Base-by-base conservation (phyloP, 2,113 vertebrate species). In the Saiga tatarica region DNA sequence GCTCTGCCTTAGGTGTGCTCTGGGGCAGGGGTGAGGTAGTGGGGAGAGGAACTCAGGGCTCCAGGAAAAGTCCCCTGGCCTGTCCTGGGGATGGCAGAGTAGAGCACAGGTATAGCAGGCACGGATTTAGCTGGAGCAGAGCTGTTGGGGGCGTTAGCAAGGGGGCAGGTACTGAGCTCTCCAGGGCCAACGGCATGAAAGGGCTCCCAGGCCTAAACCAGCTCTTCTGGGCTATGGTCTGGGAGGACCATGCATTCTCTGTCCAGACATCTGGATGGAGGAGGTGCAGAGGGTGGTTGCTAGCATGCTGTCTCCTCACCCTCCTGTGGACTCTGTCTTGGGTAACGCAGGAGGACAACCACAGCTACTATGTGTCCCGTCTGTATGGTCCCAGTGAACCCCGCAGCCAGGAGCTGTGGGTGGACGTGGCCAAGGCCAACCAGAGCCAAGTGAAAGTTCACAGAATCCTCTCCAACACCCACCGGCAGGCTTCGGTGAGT, bases 401-500 rank as follows among this genome's bases (percentile, higher is more conserved):
- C 4, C 98, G 42, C 6, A 99, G 98, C 59, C 94, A 97, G 83
- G 98, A 99, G 53, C 98, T 99, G n/a, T 99, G 99, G 99, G 98
- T 99, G 1, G 99, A 99, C 36, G 83, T 99, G 98, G 98, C 98
- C 0, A 59, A 94, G 0, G 98, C 98, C 94, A 99, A 99, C 93
- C 97, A 98, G 84, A 99, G 98, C 97, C 99, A 99, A 93, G 99
- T 99, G 94, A 98, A 98, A 97, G 98, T 99, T 89, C 99, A 99
- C 0, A 98, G 99, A 64, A 99, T 99, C 94, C 99, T 99, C 50
- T 99, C 99, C 97, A 99, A 99, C 86, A 98, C 99, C 1, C 99
- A 99, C 98, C 99, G 99, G 2, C 99, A 99, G 97, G 99, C 99
- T 79, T 99, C 99, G 94, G 99, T 99, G 98, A 99, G 99, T 97